These are phyloP conservation scores for Ptychadena robeensis DNA, from an alignment of 2,797 vertebrate species.

Conservation along the genomic window DNA sequence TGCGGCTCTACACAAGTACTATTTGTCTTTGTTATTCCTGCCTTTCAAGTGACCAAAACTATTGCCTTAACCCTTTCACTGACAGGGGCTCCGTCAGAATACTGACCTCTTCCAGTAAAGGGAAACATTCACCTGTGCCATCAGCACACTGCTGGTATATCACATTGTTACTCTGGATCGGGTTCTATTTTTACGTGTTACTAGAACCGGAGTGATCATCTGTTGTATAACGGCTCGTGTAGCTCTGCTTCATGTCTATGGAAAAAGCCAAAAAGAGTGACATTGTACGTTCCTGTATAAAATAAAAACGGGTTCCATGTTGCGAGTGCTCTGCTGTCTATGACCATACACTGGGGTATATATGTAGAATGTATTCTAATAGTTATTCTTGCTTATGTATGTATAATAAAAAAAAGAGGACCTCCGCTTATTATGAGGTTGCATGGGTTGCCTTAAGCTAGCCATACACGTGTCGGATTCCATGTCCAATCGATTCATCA, in stretches of 20 bases:
- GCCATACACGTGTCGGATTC: too few species aligned
- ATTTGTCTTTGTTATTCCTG: neutral
- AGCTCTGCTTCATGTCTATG: neutral
- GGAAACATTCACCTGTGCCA: conserved; percentile 29
- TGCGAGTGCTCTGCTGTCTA: neutral
- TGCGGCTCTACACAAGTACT: neutral
- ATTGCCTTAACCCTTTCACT: conserved; percentile 28
- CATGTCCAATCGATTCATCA: too few species aligned
- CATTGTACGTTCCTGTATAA: conserved; percentile 20
- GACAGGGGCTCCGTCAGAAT: neutral
- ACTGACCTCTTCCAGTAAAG: neutral
- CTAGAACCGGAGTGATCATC: conserved; percentile 13
- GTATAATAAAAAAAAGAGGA: too few species aligned
- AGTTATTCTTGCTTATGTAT: too few species aligned
- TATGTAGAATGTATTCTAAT: too few species aligned
- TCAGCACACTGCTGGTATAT: conserved; percentile 14
- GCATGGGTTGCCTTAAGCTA: too few species aligned
- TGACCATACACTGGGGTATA: neutral
- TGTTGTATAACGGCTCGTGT: conserved; percentile 9
- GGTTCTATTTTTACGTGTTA: neutral
- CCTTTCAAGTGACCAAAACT: neutral
- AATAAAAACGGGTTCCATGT: neutral
- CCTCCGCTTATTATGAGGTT: too few species aligned
- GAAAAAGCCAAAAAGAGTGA: neutral
- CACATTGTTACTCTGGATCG: neutral